Evolutionary conservation across 2,113 vertebrate genomes (phyloP).

Genomic region (Procavia capensis): DNA sequence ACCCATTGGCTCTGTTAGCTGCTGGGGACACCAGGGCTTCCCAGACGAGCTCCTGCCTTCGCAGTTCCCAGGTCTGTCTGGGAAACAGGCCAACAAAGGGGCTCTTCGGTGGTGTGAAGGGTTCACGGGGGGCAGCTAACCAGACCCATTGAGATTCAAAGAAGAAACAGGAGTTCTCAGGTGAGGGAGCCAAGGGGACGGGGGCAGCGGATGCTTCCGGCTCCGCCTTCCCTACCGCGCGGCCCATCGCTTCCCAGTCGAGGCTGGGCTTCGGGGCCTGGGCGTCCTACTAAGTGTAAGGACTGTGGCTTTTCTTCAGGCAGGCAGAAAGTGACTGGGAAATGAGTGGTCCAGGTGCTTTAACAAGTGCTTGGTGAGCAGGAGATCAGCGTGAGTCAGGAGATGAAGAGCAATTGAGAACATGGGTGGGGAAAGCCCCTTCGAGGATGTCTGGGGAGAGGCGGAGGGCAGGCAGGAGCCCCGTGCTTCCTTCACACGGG

Average conservation of each 20-base stretch:
- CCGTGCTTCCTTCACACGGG: no score
- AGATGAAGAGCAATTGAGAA: no score
- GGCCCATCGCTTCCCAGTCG: accelerated
- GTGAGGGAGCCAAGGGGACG: neutral
- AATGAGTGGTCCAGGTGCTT: neutral
- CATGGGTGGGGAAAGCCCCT: neutral
- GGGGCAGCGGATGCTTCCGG: no score
- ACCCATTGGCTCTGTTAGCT: neutral
- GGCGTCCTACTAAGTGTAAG: neutral
- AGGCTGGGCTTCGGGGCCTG: neutral
- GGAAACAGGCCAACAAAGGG: neutral
- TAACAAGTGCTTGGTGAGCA: neutral
- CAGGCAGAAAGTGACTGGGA: accelerated
- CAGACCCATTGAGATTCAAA: neutral
- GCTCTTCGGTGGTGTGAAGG: neutral
- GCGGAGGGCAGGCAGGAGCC: accelerated
- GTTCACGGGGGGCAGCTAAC: neutral
- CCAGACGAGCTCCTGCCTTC: neutral
- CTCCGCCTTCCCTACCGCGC: neutral
- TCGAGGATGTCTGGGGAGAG: neutral
- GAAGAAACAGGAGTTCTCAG: neutral
- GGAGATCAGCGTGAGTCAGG: neutral
- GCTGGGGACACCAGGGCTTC: neutral
- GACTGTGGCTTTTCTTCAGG: neutral
- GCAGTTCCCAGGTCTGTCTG: neutral